Evolutionary conservation across 2,797 vertebrate species (phyloP).

Genomic region (Sternotherus odoratus): DNA sequence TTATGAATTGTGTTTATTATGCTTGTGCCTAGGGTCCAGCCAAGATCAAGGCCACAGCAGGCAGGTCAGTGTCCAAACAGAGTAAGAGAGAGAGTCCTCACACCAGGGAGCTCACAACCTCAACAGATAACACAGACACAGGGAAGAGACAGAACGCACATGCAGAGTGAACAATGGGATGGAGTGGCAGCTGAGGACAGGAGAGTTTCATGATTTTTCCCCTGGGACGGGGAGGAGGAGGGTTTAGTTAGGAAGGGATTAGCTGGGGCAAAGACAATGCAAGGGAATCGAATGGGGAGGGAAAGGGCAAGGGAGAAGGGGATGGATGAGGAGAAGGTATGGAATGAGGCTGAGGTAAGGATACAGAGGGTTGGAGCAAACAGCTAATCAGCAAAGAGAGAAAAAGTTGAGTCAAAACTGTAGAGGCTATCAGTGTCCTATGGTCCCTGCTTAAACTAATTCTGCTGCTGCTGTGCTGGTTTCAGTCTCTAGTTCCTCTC

Average conservation of each 20-base stretch:
- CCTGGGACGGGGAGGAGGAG: neutral
- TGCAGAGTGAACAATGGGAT: neutral
- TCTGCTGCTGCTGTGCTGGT: neutral
- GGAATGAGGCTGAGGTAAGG: neutral
- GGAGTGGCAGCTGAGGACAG: neutral
- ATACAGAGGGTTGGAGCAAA: neutral
- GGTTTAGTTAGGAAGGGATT: neutral
- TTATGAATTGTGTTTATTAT: neutral
- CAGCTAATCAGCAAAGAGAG: neutral
- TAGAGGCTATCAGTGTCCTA: neutral
- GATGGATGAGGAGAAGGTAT: rapidly evolving
- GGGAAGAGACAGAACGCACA: rapidly evolving
- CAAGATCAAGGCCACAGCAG: neutral
- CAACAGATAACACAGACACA: neutral
- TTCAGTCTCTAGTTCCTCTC: neutral
- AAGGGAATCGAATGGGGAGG: neutral
- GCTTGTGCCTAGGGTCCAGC: neutral
- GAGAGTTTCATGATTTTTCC: neutral
- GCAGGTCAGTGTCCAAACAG: neutral
- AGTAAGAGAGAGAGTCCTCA: neutral
- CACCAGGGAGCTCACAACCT: neutral
- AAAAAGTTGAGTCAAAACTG: neutral
- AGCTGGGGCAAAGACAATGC: neutral
- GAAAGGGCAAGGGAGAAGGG: neutral
- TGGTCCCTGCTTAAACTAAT: neutral